Conservation (phyloP, 2,888 invertebrate species). For the Mesorhabditis spiculigera region DNA sequence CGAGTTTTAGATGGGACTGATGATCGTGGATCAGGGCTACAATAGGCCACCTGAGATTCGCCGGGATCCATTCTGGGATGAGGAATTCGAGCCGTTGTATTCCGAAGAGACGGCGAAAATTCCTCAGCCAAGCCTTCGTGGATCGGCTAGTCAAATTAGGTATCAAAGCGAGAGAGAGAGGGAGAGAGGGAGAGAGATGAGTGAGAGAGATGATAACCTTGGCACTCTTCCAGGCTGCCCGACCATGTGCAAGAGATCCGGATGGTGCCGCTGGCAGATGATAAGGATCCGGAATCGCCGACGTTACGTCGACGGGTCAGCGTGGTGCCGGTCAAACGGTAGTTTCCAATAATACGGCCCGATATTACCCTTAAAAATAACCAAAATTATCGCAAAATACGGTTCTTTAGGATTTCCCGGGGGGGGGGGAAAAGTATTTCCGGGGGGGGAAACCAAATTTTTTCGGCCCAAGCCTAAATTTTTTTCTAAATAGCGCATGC, state of each 20-base stretch:
- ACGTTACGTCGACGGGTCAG: constrained; percentile 26
- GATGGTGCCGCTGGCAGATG: constrained; percentile 39
- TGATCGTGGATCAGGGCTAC: constrained; percentile 54
- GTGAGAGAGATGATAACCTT: neutral
- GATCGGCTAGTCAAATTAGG: constrained; percentile 11
- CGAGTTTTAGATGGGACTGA: constrained; percentile 41
- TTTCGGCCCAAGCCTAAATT: too few relatives aligned
- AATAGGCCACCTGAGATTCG: constrained; percentile 47
- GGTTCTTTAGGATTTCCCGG: too few relatives aligned
- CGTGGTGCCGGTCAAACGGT: constrained; percentile 34
- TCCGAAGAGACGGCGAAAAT: constrained; percentile 35
- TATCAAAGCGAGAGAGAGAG: neutral
- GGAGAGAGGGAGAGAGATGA: too few relatives aligned
- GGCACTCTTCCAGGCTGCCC: constrained; percentile 27
- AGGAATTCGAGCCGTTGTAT: constrained; percentile 41
- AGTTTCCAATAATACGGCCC: constrained; percentile 7
- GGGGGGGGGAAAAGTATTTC: neutral
- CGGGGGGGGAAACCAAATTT: too few relatives aligned
- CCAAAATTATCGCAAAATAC: constrained; percentile 9
- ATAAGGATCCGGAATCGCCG: constrained; percentile 13
- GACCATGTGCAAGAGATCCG: constrained; percentile 38
- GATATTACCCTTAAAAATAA: constrained; percentile 9
- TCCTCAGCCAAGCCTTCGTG: constrained; percentile 30
- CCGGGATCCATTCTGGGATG: constrained; percentile 53
- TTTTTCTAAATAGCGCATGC: too few relatives aligned